A percentile compares a stretch with the other conserved stretches of the same genome.
Conservation (phyloP, 2,888 invertebrate genomes). For the Teleiodes luculella region DNA sequence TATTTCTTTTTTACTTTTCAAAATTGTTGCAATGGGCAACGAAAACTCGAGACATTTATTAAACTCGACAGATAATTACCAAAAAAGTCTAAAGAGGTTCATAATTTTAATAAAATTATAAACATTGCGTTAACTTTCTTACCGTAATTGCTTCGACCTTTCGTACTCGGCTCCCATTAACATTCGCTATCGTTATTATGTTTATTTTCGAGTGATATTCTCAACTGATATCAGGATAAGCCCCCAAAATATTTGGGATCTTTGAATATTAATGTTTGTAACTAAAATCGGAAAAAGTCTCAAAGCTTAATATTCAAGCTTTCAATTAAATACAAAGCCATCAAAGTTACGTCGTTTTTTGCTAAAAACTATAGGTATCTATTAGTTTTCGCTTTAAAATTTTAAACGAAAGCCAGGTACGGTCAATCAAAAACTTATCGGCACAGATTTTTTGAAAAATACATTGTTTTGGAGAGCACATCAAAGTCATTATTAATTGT, state of each 20-base stretch:
- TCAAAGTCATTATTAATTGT: no score
- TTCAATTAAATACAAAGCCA: no score
- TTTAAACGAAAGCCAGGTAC: no score
- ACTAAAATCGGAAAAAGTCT: neutral
- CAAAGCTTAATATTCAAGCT: no score
- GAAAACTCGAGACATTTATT: neutral
- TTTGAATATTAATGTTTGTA: neutral
- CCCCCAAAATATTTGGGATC: neutral
- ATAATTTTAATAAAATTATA: slow-evolving; percentile 27
- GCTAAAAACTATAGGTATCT: no score
- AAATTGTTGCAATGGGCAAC: neutral
- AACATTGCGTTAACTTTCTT: slow-evolving; percentile 38
- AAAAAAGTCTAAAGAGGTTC: slow-evolving; percentile 18
- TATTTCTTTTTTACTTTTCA: neutral
- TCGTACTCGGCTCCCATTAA: slow-evolving; percentile 40
- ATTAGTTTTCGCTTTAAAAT: no score
- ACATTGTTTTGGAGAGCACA: no score
- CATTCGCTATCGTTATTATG: slow-evolving; percentile 38
- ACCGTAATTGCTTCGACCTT: slow-evolving; percentile 43
- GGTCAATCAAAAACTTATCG: no score
- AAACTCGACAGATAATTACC: slow-evolving; percentile 24
- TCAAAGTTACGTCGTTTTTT: no score
- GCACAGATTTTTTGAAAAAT: no score
- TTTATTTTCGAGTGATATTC: slow-evolving; percentile 1
- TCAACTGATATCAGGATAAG: neutral